Conservation (phyloP, 2,113 vertebrate species). For the Actenoides lindsayi region DNA sequence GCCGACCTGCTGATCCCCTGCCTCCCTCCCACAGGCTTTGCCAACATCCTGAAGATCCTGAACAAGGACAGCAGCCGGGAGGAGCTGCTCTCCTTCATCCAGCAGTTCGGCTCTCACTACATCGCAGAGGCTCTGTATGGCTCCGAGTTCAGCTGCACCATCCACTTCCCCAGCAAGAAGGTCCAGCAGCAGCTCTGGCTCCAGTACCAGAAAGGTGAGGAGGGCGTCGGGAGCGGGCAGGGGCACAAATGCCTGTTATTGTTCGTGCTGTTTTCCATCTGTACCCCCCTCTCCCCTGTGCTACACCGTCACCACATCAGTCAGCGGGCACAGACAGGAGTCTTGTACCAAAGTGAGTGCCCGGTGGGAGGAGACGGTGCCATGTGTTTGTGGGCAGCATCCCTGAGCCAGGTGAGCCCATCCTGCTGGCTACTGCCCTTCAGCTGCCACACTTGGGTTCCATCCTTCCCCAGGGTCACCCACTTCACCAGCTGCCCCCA, state of each 20-base stretch:
- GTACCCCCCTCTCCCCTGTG: too few species aligned
- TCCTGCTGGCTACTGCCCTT: not conserved
- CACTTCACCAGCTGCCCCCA: not conserved
- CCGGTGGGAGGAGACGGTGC: not conserved
- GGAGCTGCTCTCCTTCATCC: constrained; percentile 91
- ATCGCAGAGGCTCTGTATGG: constrained; percentile 93
- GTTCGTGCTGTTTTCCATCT: not conserved
- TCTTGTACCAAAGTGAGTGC: not conserved
- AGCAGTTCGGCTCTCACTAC: constrained; percentile 94
- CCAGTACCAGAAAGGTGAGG: constrained; percentile 99
- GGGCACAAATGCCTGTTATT: not conserved
- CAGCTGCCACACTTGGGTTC: not conserved
- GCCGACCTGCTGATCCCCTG: not conserved
- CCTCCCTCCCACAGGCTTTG: constrained; percentile 81
- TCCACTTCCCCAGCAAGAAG: constrained; percentile 98
- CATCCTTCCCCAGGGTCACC: not conserved
- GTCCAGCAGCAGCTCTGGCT: constrained; percentile 98
- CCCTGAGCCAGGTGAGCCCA: not conserved
- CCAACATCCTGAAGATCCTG: constrained; percentile 92
- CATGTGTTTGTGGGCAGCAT: not conserved
- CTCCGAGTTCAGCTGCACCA: constrained; percentile 94
- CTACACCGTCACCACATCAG: fast-evolving
- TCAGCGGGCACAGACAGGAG: not conserved
- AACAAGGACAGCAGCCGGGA: constrained; percentile 91
- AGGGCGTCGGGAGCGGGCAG: fast-evolving